Percentiles rank a stretch among this genome's conserved stretches.
phyloP scores from a whole-genome alignment of 2,113 vertebrate genomes.

The Zosterops japonicus region DNA sequence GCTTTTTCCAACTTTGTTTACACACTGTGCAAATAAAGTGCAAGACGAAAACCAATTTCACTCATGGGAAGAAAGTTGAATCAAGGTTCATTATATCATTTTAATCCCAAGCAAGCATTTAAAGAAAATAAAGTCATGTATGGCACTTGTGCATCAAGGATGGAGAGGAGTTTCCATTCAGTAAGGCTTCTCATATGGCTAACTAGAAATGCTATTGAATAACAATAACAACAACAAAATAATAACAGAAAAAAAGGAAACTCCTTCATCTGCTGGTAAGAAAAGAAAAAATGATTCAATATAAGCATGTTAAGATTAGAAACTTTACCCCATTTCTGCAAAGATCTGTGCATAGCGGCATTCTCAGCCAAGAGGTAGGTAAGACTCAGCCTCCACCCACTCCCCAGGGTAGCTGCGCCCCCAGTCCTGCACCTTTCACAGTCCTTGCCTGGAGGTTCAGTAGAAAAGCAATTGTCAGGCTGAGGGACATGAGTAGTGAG shows the following conservation, averaged over 20 bases:
- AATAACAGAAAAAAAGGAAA: neutral
- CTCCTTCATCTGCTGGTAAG: neutral
- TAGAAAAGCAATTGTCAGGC: neutral
- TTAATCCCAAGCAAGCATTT: neutral
- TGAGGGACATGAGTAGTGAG: neutral
- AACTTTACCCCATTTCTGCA: neutral
- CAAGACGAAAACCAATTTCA: neutral
- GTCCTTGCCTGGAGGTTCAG: fast-evolving
- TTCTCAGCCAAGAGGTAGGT: neutral
- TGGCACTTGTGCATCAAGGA: neutral
- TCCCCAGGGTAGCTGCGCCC: fast-evolving
- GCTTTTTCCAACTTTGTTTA: neutral
- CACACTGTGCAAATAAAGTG: neutral
- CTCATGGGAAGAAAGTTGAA: neutral
- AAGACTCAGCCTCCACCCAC: neutral
- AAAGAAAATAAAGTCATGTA: neutral
- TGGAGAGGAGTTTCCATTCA: neutral
- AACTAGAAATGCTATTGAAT: neutral
- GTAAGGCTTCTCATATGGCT: neutral
- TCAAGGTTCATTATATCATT: neutral
- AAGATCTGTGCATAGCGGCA: neutral
- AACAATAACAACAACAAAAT: neutral
- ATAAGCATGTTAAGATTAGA: neutral
- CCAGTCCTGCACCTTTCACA: neutral
- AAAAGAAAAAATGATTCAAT: neutral